Percentiles rank a stretch among this genome's conserved stretches.
These are phyloP conservation scores for Nymphalis polychloros DNA, from an alignment of 2,888 invertebrate species.

Conservation along the genomic window DNA sequence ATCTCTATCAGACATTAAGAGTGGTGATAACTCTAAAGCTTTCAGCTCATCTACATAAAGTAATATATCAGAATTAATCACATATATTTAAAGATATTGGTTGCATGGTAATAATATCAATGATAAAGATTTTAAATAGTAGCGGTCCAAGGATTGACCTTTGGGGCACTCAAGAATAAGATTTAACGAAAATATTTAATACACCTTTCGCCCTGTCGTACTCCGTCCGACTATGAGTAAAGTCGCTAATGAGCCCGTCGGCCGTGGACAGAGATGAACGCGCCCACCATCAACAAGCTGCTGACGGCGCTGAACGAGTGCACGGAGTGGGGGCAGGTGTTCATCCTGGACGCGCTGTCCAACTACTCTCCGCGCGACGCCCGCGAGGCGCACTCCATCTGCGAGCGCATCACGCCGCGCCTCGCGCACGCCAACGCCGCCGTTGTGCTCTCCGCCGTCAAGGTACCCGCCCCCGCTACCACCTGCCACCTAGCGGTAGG, in stretches of 20 bases:
- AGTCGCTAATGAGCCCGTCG: background rate
- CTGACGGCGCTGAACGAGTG: conserved; percentile 99
- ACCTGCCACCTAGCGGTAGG: too few species aligned
- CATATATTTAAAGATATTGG: too few species aligned
- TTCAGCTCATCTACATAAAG: too few species aligned
- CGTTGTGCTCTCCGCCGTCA: conserved; percentile 98
- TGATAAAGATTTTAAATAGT: background rate
- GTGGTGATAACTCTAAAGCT: too few species aligned
- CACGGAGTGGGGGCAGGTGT: conserved; percentile 99
- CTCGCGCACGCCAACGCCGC: conserved; percentile 99
- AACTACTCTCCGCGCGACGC: conserved; percentile 99
- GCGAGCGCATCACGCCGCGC: conserved; percentile 97
- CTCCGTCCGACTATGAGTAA: background rate
- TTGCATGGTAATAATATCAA: background rate
- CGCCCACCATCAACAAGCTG: conserved; percentile 98
- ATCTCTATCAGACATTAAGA: too few species aligned
- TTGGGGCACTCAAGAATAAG: too few species aligned
- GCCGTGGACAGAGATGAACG: conserved; percentile 89
- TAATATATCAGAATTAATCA: background rate
- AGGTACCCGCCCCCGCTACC: conserved; percentile 60
- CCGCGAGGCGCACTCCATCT: conserved; percentile 98
- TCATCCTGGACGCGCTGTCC: conserved; percentile 97
- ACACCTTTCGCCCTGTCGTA: too few species aligned
- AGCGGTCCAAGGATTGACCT: background rate
- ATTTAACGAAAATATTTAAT: too few species aligned